phyloP scores from a whole-genome alignment of 2,113 vertebrate species.

The Rhea pennata region DNA sequence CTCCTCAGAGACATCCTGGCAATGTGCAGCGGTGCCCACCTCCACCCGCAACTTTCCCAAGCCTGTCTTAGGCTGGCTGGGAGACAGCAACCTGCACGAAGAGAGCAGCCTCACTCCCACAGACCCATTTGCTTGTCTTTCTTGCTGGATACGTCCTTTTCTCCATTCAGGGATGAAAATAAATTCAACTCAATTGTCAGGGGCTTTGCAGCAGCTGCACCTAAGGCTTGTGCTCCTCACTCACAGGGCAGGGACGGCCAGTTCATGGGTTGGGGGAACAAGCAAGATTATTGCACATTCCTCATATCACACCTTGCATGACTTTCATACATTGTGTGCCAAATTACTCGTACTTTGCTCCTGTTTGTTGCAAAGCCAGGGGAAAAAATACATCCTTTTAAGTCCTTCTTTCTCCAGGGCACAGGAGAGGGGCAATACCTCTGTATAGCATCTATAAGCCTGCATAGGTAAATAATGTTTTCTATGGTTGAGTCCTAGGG shows the following conservation, averaged over 20 bases:
- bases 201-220: background rate
- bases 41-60: constrained; percentile 6
- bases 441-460: background rate
- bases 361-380: background rate
- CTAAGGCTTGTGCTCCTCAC: fast-evolving
- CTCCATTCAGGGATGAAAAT: background rate
- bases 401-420: background rate
- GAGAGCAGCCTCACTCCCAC: background rate
- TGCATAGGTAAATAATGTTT: background rate
- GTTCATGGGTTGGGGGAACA: background rate
- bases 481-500: background rate
- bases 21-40: background rate
- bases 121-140: background rate
- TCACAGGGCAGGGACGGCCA: background rate
- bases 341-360: background rate
- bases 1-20: background rate
- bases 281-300: background rate
- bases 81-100: background rate
- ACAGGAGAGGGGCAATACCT: background rate
- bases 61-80: fast-evolving
- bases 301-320: background rate
- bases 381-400: background rate
- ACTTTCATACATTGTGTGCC: background rate
- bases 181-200: background rate
- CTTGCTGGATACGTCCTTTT: background rate